These are phyloP conservation scores for Ia io DNA, from an alignment of 2,113 vertebrate species.

Conservation along the genomic window DNA sequence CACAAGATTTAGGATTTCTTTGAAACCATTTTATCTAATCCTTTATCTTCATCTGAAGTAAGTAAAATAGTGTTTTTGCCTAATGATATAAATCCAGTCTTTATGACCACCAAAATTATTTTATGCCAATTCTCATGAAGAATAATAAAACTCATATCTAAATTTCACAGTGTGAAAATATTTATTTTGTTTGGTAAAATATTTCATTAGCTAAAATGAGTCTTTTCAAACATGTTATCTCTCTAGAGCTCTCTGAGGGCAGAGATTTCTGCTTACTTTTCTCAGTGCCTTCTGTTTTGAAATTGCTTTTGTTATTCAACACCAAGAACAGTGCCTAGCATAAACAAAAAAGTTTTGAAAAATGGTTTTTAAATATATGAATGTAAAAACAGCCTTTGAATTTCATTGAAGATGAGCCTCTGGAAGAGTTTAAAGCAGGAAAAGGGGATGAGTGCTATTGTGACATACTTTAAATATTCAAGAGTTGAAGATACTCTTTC, in stretches of 20 bases:
- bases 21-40: neutral
- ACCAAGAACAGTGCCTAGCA: neutral
- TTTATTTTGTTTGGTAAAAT: neutral
- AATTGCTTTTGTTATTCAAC: neutral
- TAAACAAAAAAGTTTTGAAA: neutral
- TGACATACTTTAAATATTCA: neutral
- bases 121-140: neutral
- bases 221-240: neutral
- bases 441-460: neutral
- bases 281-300: neutral
- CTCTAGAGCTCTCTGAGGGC: neutral
- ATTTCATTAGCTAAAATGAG: neutral
- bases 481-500: neutral
- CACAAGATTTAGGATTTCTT: neutral
- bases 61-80: neutral
- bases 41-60: neutral
- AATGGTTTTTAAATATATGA: neutral
- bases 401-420: neutral
- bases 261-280: neutral
- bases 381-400: neutral
- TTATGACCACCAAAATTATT: neutral
- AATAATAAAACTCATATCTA: neutral
- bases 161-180: neutral
- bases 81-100: neutral
- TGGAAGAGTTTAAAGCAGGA: neutral